These are phyloP conservation scores for Pocillopora damicornis DNA, from an alignment of 64 coral and sea anemone species.

Conservation along the genomic window DNA sequence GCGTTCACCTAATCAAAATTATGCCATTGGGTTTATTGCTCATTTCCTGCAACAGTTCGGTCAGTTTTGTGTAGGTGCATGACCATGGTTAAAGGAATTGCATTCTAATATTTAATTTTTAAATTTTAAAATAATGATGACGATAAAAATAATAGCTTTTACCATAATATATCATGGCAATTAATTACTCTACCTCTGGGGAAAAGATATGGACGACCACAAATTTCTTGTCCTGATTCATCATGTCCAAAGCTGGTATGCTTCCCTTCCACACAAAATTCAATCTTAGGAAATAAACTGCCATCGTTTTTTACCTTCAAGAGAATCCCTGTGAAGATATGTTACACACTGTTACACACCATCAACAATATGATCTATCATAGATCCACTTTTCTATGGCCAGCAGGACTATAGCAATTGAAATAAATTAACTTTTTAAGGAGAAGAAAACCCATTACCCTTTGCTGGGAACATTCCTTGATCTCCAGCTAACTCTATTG, in stretches of 20 bases:
- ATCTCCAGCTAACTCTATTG: conserved; percentile 40
- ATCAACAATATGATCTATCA: too few relatives aligned
- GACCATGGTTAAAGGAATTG: too few relatives aligned
- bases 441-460: not conserved
- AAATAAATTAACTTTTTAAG: not conserved
- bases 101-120: too few relatives aligned
- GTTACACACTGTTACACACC: too few relatives aligned
- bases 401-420: not conserved
- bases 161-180: too few relatives aligned
- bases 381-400: too few relatives aligned
- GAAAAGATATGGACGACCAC: not conserved
- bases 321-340: conserved; percentile 7
- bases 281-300: conserved; percentile 25
- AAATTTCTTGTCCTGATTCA: conserved; percentile 28
- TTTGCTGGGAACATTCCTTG: conserved; percentile 31
- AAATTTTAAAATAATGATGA: too few relatives aligned
- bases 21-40: too few relatives aligned
- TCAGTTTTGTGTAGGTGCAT: too few relatives aligned
- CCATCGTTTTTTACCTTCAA: conserved; percentile 26
- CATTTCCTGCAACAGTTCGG: too few relatives aligned
- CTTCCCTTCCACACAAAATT: conserved; percentile 25
- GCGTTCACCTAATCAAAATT: too few relatives aligned
- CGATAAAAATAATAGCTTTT: too few relatives aligned
- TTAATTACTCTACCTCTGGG: conserved; percentile 16
- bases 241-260: conserved; percentile 19